Percentiles rank a stretch among this genome's conserved stretches.
Conservation (phyloP, 2,888 invertebrate species). For the Tetragonula carbonaria region DNA sequence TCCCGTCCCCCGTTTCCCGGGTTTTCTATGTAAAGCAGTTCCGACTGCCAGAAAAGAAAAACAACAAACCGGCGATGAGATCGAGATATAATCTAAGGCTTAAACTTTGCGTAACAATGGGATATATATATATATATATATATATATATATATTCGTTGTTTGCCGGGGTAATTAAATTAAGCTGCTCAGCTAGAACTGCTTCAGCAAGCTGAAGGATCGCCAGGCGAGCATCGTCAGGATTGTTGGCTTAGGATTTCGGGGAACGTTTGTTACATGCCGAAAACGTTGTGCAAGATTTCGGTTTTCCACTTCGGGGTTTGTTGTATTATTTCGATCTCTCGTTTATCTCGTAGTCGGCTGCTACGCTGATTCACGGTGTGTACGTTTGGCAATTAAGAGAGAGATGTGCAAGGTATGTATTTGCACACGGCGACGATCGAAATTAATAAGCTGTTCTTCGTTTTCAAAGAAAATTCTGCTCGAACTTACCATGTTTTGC, state of each 20-base stretch:
- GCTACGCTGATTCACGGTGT: too few species aligned
- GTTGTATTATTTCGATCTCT: too few species aligned
- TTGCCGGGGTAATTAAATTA: not conserved
- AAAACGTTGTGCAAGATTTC: not conserved
- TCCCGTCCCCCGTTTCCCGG: too few species aligned
- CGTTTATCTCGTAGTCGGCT: too few species aligned
- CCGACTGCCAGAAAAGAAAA: not conserved
- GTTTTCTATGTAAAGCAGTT: too few species aligned
- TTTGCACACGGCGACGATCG: too few species aligned
- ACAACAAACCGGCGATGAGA: not conserved
- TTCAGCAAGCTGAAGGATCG: not conserved
- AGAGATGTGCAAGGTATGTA: too few species aligned
- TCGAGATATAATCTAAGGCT: not conserved
- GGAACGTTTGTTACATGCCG: not conserved
- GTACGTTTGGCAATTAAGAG: too few species aligned
- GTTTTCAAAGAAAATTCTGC: too few species aligned
- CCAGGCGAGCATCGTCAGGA: not conserved
- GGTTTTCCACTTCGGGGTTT: not conserved
- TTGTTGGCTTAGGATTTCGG: not conserved
- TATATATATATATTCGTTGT: slow-evolving; percentile 14
- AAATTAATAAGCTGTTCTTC: too few species aligned
- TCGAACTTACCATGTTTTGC: too few species aligned
- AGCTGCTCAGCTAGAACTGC: not conserved
- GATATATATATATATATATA: not conserved
- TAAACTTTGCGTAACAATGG: not conserved